Percentiles rank a stretch among this genome's conserved stretches.
These are phyloP conservation scores for Octopus sinensis DNA, from an alignment of 1,140 invertebrate species.

Conservation along the genomic window DNA sequence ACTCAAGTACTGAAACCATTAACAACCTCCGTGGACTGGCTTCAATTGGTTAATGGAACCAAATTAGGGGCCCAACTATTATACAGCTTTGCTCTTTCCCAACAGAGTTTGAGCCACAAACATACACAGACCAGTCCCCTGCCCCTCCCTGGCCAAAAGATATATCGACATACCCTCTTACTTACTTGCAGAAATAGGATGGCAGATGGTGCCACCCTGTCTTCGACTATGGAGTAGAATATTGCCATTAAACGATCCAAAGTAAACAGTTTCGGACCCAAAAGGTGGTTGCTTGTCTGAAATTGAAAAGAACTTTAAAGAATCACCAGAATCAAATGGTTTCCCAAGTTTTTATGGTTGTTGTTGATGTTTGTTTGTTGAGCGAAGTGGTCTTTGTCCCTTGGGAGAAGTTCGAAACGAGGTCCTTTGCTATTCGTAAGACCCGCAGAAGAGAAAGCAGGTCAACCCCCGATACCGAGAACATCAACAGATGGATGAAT, in stretches of 20 bases:
- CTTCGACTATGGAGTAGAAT: constrained; percentile 85
- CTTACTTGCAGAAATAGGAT: constrained; percentile 64
- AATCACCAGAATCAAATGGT: too few species aligned
- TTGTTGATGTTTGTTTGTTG: too few species aligned
- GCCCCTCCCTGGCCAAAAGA: neutral
- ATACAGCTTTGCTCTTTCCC: neutral
- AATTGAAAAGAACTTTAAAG: constrained; percentile 10
- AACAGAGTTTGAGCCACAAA: neutral
- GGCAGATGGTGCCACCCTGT: constrained; percentile 78
- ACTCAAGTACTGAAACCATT: too few species aligned
- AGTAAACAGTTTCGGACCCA: constrained; percentile 78
- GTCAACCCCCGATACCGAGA: too few species aligned
- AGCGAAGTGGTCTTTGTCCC: too few species aligned
- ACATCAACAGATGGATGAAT: too few species aligned
- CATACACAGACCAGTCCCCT: neutral
- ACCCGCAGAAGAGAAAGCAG: too few species aligned
- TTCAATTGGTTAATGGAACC: neutral
- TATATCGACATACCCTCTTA: constrained; percentile 18
- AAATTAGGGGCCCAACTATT: neutral
- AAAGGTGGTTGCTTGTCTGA: constrained; percentile 57
- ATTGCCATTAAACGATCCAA: constrained; percentile 83
- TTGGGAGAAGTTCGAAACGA: too few species aligned
- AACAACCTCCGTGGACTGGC: neutral
- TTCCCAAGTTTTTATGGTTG: too few species aligned
- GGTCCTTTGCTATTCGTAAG: too few species aligned